Percentiles rank a stretch among this genome's conserved stretches.
Evolutionary conservation across 2,113 vertebrate species (phyloP).

Genomic region (Dolichotis patagonum): DNA sequence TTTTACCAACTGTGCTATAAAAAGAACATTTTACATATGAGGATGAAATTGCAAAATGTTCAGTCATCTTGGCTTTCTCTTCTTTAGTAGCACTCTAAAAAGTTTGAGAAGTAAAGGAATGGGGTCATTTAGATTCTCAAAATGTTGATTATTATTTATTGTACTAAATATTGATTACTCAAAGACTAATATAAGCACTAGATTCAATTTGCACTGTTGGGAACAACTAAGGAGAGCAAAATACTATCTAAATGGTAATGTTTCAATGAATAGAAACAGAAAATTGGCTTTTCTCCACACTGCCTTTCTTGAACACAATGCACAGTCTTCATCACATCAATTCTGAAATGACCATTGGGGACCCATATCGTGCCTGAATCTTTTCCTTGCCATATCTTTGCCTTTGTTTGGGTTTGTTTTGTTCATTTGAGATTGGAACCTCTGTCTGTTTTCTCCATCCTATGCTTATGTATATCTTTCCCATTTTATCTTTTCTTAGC

Average conservation of each 20-base stretch:
- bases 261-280: not conserved
- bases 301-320: not conserved
- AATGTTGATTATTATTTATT: not conserved
- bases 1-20: not conserved
- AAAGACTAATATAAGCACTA: not conserved
- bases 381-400: not conserved
- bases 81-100: not conserved
- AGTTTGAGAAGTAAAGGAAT: not conserved
- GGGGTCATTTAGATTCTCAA: not conserved
- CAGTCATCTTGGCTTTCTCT: not conserved
- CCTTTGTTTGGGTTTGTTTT: not conserved
- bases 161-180: not conserved
- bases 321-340: not conserved
- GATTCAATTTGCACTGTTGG: not conserved
- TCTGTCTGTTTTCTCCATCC: not conserved
- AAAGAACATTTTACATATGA: not conserved
- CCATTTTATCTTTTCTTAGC: not conserved
- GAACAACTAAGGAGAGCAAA: not conserved
- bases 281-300: not conserved
- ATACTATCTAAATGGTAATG: not conserved
- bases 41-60: not conserved
- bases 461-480: not conserved
- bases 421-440: not conserved
- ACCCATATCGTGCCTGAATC: fast-evolving
- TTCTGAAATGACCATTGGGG: not conserved